Evolutionary conservation across 2,797 vertebrate genomes (phyloP).

Genomic region (Silurus lanzhouensis): DNA sequence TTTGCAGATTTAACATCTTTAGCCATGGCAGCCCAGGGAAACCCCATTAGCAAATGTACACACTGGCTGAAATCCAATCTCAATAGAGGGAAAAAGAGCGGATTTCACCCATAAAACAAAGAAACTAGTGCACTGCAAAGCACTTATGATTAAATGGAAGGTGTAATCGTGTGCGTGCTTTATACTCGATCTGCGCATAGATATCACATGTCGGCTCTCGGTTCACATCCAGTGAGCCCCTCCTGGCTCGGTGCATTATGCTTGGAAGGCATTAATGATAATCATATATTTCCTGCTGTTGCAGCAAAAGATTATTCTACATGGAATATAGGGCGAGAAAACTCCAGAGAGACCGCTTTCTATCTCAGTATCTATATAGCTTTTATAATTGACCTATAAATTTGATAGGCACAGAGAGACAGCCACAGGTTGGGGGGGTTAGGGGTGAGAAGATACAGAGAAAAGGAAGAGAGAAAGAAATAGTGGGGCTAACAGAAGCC

Average conservation of each 20-base stretch:
- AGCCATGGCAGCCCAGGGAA: neutral
- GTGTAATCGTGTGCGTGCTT: slow-evolving; percentile 6
- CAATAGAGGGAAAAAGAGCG: neutral
- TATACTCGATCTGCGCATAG: slow-evolving; percentile 1
- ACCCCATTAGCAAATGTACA: slow-evolving; percentile 48
- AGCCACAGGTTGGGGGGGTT: slow-evolving; percentile 70
- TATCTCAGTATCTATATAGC: slow-evolving; percentile 56
- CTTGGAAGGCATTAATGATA: neutral
- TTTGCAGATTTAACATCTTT: slow-evolving; percentile 32
- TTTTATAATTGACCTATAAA: slow-evolving; percentile 82
- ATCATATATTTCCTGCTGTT: slow-evolving; percentile 24
- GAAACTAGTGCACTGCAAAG: slow-evolving; percentile 12
- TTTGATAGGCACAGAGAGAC: slow-evolving; percentile 77
- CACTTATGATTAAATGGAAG: slow-evolving; percentile 29
- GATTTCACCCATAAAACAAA: slow-evolving; percentile 36
- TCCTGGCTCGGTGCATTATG: neutral
- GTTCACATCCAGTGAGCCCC: neutral
- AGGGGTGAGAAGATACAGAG: slow-evolving; percentile 12
- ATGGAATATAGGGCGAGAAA: slow-evolving; percentile 23
- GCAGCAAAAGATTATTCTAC: slow-evolving; percentile 8
- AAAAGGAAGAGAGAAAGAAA: slow-evolving; percentile 43
- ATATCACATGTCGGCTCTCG: slow-evolving; percentile 10
- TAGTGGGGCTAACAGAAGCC: slow-evolving; percentile 31
- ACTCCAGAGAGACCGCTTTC: slow-evolving; percentile 24
- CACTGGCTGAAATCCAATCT: slow-evolving; percentile 43